Base-by-base conservation (phyloP, 2,113 vertebrate species). In the Caretta caretta region DNA sequence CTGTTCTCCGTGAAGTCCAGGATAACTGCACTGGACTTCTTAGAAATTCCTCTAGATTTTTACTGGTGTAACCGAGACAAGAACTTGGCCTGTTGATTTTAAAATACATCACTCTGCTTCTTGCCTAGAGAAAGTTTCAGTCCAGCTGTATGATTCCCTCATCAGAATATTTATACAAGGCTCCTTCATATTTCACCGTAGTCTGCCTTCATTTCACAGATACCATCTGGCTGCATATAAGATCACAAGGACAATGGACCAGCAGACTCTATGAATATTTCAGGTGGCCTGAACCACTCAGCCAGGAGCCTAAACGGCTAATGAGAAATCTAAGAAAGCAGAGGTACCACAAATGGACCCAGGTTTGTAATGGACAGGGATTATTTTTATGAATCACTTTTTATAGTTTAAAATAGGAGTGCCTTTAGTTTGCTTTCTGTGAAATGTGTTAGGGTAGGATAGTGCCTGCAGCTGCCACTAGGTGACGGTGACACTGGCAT, bases 201-300 rank as follows among this genome's bases (percentile, higher is more conserved):
- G 17, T 80, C 8, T 62, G 49, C 53, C 38, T 62, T 27, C 65
- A 1, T 85, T 88, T 84, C 11, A 1, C 97, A 99, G 99, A 98
- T 6, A 98, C 98, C 12, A 88, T 99, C 69, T 99, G 99, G 99
- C 98, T 99, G 17, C 99, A 99, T 78, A 95, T 99, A 84, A 98
- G 99, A 56, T 99, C 99, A 0, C 98, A 98, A 98, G 99, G 99
- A 56, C 99, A 99, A 86, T 99, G 99, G 99, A 99, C 99, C 80
- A 99, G 97, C 96, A 98, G 98, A 0, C 97, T 99, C 38, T 99
- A 98, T 1, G 98, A 99, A n/a, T 98, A 98, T 92, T 99, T 99
- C 97, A 98, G 98, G 85, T 96, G 95, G 25, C 96, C 93, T 0
- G 93, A 98, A 2, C 85, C 2, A 0, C 76, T 48, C 22, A 5